These are phyloP conservation scores for Oenanthe melanoleuca DNA, from an alignment of 2,113 vertebrate species.

Conservation along the genomic window DNA sequence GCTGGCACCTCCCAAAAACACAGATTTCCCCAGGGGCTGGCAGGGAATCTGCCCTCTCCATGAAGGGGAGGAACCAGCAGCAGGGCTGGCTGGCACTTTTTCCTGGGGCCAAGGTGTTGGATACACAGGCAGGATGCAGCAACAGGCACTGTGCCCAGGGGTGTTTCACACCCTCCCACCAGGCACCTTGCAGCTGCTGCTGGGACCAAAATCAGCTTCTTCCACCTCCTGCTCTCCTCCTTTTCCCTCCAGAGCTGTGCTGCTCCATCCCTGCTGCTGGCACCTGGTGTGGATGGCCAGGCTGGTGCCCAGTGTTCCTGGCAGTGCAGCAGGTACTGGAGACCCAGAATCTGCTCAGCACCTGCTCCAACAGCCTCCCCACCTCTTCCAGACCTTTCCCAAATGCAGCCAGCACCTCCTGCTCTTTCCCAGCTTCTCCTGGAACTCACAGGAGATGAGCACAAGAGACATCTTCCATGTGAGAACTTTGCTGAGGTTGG, in stretches of 20 bases:
- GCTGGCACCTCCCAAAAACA: background rate
- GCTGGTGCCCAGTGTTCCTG: fast-evolving
- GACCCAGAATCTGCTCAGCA: background rate
- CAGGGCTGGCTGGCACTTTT: background rate
- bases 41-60: background rate
- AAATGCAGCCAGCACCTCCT: background rate
- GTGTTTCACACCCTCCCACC: background rate
- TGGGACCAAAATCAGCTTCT: background rate
- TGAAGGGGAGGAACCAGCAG: background rate
- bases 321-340: background rate
- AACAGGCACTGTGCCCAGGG: background rate
- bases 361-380: background rate
- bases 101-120: too few relatives aligned
- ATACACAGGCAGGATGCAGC: background rate
- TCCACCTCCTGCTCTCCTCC: background rate
- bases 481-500: background rate
- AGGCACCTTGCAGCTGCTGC: background rate
- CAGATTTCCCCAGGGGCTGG: background rate
- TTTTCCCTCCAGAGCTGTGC: background rate
- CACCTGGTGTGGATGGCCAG: fast-evolving
- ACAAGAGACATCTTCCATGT: background rate
- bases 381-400: background rate
- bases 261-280: background rate
- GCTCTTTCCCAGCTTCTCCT: background rate
- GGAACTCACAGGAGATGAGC: background rate